Evolutionary conservation across 2,113 vertebrate genomes (phyloP), one percentile per base, ranked within the genome.

Genomic region (Sebastes fasciatus): DNA sequence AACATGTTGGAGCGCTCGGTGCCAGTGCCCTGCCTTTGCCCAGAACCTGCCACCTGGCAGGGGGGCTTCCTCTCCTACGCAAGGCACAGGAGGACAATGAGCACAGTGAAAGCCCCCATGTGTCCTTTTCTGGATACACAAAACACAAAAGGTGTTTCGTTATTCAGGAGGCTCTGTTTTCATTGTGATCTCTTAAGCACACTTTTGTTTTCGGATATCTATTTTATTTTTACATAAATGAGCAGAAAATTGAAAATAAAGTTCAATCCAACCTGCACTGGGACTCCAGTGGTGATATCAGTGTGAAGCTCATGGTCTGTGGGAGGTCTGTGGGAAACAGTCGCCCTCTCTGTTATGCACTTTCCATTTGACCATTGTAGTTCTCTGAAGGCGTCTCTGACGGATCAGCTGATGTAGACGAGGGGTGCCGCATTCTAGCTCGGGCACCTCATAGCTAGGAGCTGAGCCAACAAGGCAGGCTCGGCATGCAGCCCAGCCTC

Each of bases 11-110:
- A 79, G 78, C 46, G 82, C 77, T 70, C 9, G 0, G 67, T 90
- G 92, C 91, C 93, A 92, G 89, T 83, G 86, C 80, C 82, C 80
- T 91, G 86, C 76, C 91, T 88, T 82, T 84, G 91, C 87, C 86
- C 86, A 84, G 78, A 93, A 94, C 80, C 92, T 94, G 91, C 90
- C 91, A 91, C 91, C 91, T 92, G 89, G 90, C 87, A 86, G 88
- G 91, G 86, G 86, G 83, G 79, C 84, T 89, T 89, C 85, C 84
- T 88, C 74, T 91, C 77, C 84, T 86, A 55, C 77, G 17, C 86
- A 75, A 48, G 62, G 80, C 84, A 71, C 88, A 74, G 74, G 83
- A 75, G 85, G 89, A 79, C 83, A 80, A 75, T 54, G 54, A 77
- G 81, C 70, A 80, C 79, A 86, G 57, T 79, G 57, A 77, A 66